These are phyloP conservation scores for Burhinus oedicnemus DNA, from an alignment of 2,113 vertebrate species.

Conservation along the genomic window DNA sequence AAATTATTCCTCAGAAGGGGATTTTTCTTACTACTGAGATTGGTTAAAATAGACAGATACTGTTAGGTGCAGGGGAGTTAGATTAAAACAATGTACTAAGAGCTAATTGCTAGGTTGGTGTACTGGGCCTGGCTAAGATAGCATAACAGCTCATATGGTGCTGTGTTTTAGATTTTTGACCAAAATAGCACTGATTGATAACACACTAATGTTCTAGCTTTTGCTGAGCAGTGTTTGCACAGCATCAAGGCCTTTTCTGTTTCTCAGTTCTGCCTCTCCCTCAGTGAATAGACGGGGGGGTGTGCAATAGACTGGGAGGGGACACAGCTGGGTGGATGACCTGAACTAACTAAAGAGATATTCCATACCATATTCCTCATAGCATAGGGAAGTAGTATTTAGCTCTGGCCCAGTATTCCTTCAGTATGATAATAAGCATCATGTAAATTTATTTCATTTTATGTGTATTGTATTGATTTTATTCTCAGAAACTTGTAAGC, in stretches of 20 bases:
- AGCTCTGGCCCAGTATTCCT: neutral
- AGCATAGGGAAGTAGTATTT: neutral
- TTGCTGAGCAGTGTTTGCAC: neutral
- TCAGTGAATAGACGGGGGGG: neutral
- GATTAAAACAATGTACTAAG: neutral
- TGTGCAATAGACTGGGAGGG: neutral
- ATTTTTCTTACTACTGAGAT: neutral
- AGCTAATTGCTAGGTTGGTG: neutral
- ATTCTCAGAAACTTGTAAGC: neutral
- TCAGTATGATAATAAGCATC: neutral
- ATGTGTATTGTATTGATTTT: neutral
- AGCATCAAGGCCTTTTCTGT: rapidly evolving
- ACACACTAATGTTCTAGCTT: neutral
- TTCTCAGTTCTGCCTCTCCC: neutral
- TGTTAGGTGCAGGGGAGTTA: neutral
- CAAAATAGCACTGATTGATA: neutral
- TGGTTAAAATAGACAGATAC: neutral
- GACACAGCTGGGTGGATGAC: neutral
- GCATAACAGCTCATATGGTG: neutral
- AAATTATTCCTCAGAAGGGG: neutral
- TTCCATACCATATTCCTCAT: neutral
- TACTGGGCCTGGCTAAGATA: neutral
- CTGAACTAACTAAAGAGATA: neutral
- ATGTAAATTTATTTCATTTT: neutral
- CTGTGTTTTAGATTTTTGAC: neutral